Percentiles rank a stretch among this genome's conserved stretches.
Conservation (phyloP, 2,113 vertebrate genomes). For the Elephantulus edwardii region DNA sequence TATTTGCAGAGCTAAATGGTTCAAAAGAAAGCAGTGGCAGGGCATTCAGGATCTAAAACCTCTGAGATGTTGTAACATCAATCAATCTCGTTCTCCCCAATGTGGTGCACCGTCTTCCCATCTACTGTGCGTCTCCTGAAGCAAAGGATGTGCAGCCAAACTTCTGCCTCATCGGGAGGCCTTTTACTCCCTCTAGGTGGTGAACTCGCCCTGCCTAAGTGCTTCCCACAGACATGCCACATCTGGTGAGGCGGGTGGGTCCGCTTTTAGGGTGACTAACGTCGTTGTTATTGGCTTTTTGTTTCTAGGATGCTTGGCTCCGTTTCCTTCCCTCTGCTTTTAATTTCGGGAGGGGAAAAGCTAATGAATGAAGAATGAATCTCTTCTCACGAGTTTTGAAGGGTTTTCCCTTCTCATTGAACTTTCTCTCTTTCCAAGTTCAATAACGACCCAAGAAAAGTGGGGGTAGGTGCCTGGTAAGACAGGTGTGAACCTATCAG, state of each 20-base stretch:
- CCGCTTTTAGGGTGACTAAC: constrained; percentile 64
- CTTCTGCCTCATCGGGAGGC: not conserved
- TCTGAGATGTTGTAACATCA: not conserved
- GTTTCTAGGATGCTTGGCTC: constrained; percentile 64
- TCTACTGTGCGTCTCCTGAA: not conserved
- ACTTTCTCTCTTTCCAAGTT: constrained; percentile 36
- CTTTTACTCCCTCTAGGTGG: not conserved
- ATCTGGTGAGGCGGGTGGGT: constrained; percentile 17
- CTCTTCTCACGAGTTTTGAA: not conserved
- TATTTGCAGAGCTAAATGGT: not conserved
- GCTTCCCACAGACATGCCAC: constrained; percentile 16
- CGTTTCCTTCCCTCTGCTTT: constrained; percentile 65
- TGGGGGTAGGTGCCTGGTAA: too few relatives aligned
- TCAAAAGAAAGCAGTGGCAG: not conserved
- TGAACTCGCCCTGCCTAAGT: not conserved
- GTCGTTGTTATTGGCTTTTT: constrained; percentile 66
- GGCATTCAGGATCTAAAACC: not conserved
- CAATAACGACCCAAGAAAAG: not conserved
- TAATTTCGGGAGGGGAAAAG: constrained; percentile 56
- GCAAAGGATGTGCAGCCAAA: not conserved
- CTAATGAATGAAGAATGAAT: constrained; percentile 54
- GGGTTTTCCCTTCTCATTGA: not conserved
- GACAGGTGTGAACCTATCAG: not conserved
- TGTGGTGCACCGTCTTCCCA: not conserved
- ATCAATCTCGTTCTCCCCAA: not conserved